Evolutionary conservation across 30 jellyfish, hydroid and myxozoan genomes (phyloP).

Genomic region (Pelagia noctiluca): DNA sequence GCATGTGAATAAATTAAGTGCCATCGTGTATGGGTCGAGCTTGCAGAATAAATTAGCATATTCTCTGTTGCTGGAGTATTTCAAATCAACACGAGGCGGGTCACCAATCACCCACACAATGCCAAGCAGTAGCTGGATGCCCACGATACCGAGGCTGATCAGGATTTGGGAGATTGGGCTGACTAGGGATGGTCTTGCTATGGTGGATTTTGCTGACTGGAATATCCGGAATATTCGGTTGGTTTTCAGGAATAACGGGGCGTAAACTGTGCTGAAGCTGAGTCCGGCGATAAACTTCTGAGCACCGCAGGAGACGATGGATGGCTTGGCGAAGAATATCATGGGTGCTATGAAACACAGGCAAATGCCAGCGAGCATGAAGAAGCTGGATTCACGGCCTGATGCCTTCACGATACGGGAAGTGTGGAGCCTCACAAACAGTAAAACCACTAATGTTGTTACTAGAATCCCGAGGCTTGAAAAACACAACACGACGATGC

Average conservation of each 20-base stretch:
- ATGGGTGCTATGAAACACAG: constrained; percentile 65
- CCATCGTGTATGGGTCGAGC: constrained; percentile 59
- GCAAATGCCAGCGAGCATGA: constrained; percentile 74
- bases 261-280: constrained; percentile 68
- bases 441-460: constrained; percentile 18
- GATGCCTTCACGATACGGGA: constrained; percentile 71
- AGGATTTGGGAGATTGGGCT: constrained; percentile 78
- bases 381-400: constrained; percentile 77
- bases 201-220: constrained; percentile 66
- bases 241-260: constrained; percentile 77
- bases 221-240: constrained; percentile 79
- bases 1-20: constrained; percentile 64
- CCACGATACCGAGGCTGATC: constrained; percentile 61
- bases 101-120: constrained; percentile 78
- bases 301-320: constrained; percentile 54
- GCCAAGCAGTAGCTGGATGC: constrained; percentile 60
- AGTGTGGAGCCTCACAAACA: constrained; percentile 41
- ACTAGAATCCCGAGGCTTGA: constrained; percentile 53
- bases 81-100: constrained; percentile 26
- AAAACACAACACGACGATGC: constrained; percentile 27
- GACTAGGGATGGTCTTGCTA: constrained; percentile 69
- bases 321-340: constrained; percentile 45
- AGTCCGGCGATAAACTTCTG: constrained; percentile 81
- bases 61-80: constrained; percentile 38
- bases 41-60: constrained; percentile 19